These are phyloP conservation scores for Crypturellus tataupa DNA, from an alignment of 2,797 vertebrate species.

Conservation along the genomic window DNA sequence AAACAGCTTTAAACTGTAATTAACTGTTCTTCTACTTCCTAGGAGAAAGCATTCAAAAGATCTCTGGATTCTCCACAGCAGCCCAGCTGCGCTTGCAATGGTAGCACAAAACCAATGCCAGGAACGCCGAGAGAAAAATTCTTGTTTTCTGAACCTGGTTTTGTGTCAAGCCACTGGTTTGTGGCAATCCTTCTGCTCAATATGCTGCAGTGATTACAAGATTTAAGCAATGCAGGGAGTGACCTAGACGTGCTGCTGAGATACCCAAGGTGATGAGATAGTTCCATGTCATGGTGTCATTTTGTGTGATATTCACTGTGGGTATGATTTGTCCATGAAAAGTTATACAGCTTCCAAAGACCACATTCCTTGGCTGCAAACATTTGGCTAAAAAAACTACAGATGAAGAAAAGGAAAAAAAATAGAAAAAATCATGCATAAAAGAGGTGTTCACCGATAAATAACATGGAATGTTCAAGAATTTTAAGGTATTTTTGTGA, in stretches of 20 bases:
- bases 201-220: not conserved
- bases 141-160: not conserved
- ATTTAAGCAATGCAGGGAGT: not conserved
- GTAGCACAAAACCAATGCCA: not conserved
- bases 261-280: not conserved
- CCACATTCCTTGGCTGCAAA: not conserved
- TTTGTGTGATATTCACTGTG: not conserved
- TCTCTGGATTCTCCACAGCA: not conserved
- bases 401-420: not conserved
- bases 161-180: not conserved
- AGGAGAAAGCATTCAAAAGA: not conserved
- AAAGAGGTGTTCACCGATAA: not conserved
- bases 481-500: not conserved
- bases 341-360: not conserved
- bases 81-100: not conserved
- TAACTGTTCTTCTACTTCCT: not conserved
- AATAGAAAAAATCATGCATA: not conserved
- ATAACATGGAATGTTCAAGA: not conserved
- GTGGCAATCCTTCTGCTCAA: not conserved
- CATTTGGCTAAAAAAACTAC: accelerated
- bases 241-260: not conserved
- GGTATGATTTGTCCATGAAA: not conserved
- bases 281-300: not conserved
- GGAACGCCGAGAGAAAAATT: not conserved
- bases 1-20: not conserved